Evolutionary conservation across 2,797 vertebrate genomes (phyloP).

Genomic region (Halcyon badia): DNA sequence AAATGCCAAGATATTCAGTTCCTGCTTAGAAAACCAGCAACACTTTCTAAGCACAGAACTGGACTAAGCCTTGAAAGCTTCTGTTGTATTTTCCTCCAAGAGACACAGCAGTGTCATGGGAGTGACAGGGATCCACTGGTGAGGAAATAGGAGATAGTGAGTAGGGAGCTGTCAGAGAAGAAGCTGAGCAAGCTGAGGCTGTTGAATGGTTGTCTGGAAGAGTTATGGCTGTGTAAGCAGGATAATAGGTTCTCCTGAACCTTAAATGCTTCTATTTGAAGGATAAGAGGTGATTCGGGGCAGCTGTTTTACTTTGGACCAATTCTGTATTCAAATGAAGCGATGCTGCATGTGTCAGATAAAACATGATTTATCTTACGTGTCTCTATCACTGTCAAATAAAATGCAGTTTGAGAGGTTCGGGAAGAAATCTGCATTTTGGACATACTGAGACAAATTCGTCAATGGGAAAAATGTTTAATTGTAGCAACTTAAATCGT

Average conservation of each 20-base stretch:
- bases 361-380: conserved; percentile 46
- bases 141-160: background rate
- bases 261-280: conserved; percentile 34
- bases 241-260: conserved; percentile 54
- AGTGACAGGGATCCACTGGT: background rate
- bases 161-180: background rate
- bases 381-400: conserved; percentile 38
- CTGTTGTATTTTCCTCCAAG: background rate
- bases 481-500: conserved; percentile 14
- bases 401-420: conserved; percentile 35
- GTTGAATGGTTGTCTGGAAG: conserved; percentile 23
- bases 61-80: background rate
- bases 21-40: background rate
- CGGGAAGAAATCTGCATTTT: conserved; percentile 39
- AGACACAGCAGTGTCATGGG: background rate
- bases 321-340: conserved; percentile 64
- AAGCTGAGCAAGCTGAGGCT: conserved; percentile 33
- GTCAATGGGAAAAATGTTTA: conserved; percentile 39
- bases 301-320: conserved; percentile 48
- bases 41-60: background rate
- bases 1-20: background rate
- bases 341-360: conserved; percentile 63
- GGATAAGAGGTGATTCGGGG: conserved; percentile 9
- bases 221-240: conserved; percentile 19
- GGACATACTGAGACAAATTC: conserved; percentile 1